Conservation (phyloP, 2,797 vertebrate genomes). For the Potorous gilbertii region DNA sequence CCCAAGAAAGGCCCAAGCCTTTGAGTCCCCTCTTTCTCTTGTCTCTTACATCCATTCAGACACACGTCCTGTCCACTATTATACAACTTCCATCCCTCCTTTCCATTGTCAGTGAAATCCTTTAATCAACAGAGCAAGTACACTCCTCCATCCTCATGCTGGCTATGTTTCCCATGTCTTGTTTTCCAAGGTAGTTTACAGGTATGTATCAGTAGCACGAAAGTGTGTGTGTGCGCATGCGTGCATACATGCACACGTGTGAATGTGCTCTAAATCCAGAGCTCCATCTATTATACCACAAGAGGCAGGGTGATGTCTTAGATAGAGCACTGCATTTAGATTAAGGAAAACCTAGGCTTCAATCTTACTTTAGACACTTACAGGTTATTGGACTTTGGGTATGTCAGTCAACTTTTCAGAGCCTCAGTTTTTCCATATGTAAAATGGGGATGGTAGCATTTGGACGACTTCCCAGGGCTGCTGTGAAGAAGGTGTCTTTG, state of each 20-base stretch:
- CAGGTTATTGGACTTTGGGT: background rate
- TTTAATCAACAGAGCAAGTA: background rate
- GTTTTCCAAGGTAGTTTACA: background rate
- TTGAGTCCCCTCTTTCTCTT: background rate
- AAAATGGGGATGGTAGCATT: background rate
- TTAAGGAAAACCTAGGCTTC: background rate
- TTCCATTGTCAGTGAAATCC: background rate
- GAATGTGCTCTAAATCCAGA: background rate
- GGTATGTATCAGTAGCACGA: background rate
- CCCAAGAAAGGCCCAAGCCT: background rate
- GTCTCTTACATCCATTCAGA: background rate
- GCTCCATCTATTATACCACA: background rate
- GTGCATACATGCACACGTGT: background rate
- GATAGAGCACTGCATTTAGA: background rate
- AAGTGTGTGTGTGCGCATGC: background rate
- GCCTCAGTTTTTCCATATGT: background rate
- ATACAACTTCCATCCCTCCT: background rate
- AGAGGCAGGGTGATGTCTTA: background rate
- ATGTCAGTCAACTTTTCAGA: background rate
- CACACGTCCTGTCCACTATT: background rate
- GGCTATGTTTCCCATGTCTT: background rate
- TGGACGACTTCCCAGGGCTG: fast-evolving
- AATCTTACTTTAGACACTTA: background rate
- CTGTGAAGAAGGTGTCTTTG: background rate
- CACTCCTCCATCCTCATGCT: background rate